Evolutionary conservation across 23 tunicate species (phyloP).

Genomic region (Botrylloides violaceus): DNA sequence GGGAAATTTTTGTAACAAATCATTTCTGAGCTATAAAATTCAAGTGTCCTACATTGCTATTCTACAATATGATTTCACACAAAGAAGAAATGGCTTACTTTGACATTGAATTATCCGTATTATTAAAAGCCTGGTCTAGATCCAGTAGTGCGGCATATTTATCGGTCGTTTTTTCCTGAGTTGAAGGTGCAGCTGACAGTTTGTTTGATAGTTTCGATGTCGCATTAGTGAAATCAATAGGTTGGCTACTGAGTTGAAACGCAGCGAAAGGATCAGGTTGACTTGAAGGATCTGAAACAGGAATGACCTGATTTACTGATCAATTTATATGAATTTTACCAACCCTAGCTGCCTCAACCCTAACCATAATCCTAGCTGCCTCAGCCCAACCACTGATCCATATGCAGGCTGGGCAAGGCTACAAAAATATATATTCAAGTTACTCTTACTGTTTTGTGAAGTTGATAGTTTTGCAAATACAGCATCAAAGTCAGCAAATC

Average conservation of each 20-base stretch:
- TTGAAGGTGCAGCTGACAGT: constrained; percentile 8
- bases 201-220: not conserved
- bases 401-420: too few relatives aligned
- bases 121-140: constrained; percentile 11
- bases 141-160: constrained; percentile 84
- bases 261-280: constrained; percentile 17
- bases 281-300: constrained; percentile 16
- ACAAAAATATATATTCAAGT: not conserved
- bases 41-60: too few relatives aligned
- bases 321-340: too few relatives aligned
- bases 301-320: constrained; percentile 19
- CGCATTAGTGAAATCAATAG: constrained; percentile 11
- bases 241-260: constrained; percentile 20
- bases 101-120: not conserved
- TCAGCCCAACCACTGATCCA: too few relatives aligned
- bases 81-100: too few relatives aligned
- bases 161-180: constrained; percentile 24
- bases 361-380: too few relatives aligned
- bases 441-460: constrained; percentile 24
- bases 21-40: too few relatives aligned
- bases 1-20: too few relatives aligned
- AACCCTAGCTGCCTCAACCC: too few relatives aligned
- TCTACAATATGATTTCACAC: too few relatives aligned
- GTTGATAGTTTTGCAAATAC: constrained; percentile 41
- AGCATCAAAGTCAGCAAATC: constrained; percentile 82